A percentile compares a stretch with the other conserved stretches of the same genome.
phyloP scores from a whole-genome alignment of 2,797 vertebrate species.

The Scyliorhinus canicula region DNA sequence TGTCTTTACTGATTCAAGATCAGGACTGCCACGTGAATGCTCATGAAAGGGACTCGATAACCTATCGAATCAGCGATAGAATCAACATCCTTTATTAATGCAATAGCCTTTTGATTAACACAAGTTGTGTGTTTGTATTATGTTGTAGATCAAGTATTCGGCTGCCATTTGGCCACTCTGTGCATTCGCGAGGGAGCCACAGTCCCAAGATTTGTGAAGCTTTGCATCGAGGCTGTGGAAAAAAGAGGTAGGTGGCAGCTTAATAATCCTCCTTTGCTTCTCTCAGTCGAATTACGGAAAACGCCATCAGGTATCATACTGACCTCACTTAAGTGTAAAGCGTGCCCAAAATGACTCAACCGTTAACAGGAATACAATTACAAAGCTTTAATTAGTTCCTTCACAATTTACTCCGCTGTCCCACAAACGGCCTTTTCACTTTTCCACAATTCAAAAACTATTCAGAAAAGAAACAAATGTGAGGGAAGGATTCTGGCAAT shows the following conservation, averaged over 20 bases:
- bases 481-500: not conserved
- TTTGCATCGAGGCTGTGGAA: slow-evolving; percentile 78
- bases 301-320: not conserved
- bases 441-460: not conserved
- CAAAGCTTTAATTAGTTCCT: not conserved
- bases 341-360: not conserved
- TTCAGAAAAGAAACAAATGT: not conserved
- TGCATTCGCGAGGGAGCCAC: slow-evolving; percentile 78
- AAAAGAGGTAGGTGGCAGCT: slow-evolving; percentile 69
- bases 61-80: not conserved
- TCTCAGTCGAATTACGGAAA: not conserved
- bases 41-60: not conserved
- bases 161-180: slow-evolving; percentile 74
- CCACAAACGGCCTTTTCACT: not conserved
- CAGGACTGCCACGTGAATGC: not conserved
- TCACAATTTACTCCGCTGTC: not conserved
- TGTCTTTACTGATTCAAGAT: not conserved
- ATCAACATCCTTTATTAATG: not conserved
- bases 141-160: slow-evolving; percentile 81
- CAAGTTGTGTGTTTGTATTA: slow-evolving; percentile 37
- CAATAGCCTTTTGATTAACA: not conserved
- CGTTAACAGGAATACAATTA: not conserved
- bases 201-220: slow-evolving; percentile 74
- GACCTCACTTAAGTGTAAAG: not conserved
- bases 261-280: not conserved